Evolutionary conservation across 2,888 invertebrate genomes (phyloP), one percentile per base, ranked within the genome.

Genomic region (Apoderus coryli): DNA sequence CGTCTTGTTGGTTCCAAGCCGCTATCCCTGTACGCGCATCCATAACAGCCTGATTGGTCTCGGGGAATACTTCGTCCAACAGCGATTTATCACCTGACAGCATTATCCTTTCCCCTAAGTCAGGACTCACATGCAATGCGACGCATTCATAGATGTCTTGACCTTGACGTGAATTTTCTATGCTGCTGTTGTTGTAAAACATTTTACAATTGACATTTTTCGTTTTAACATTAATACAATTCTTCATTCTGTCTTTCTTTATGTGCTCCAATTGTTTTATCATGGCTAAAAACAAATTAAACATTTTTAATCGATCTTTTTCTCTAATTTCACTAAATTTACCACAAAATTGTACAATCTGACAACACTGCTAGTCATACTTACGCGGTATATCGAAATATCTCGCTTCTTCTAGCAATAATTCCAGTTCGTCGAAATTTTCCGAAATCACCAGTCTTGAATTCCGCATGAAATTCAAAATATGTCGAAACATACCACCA

Each of bases 401-500:
- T 44, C 74, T 69, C 1, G 90, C 90, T 58, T 95, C 95, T 50
- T 89, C 86, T 25, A 88, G 57, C 29, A 95, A 64, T 42, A 93
- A 67, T 48, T 93, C 90, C 42, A 84, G 59, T 53, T 90, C 81
- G 14, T 73, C 67, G 58, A 93, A 95, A 56, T 84, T 76, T 13
- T 78, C 76, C 0, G 93, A 88, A 46, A 95, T 72, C 38, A 88
- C 64, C 31, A 93, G 70, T 47, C 79, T 74, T 36, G 85, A 82
- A 57, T 90, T 86, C 48, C 96, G 72, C 70, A 98, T 76, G 59
- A 86, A 98, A 64, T 95, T 95, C 39, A 98, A 69, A 50, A 98
- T 88, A 58, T 96, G 92, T 12, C 95, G 74, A 64, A 98, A 98
- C 81, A 93, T 88, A 43, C 82, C 85, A 3, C 96, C 95, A 55